These are phyloP conservation scores for Oreonectes daqikongensis DNA, from an alignment of 2,797 vertebrate species.

Conservation along the genomic window DNA sequence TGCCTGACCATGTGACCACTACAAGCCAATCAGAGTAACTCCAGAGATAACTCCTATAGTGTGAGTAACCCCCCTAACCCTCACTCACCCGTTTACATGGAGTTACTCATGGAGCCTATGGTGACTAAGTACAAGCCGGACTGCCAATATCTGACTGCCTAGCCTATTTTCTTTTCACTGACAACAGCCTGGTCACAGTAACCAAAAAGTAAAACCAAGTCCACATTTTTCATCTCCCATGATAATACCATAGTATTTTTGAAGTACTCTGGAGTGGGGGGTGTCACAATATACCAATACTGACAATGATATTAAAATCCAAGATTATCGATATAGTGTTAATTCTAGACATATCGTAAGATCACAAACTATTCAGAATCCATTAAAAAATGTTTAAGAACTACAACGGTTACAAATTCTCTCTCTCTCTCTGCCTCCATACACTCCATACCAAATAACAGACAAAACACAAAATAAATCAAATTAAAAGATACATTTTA, in stretches of 20 bases:
- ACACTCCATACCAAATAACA: too few relatives aligned
- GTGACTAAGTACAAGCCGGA: conserved; percentile 2
- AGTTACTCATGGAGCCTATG: conserved; percentile 7
- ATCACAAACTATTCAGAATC: too few relatives aligned
- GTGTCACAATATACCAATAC: too few relatives aligned
- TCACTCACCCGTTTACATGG: conserved; percentile 7
- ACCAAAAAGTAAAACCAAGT: neutral
- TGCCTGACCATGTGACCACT: conserved; percentile 77
- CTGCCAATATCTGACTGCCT: neutral
- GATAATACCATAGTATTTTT: neutral
- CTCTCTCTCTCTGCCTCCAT: too few relatives aligned
- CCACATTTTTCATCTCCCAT: neutral
- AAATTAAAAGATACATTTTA: too few relatives aligned
- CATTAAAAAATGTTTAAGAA: too few relatives aligned
- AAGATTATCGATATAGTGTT: too few relatives aligned
- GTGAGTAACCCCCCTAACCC: neutral
- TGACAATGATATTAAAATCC: too few relatives aligned
- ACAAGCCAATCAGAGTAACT: conserved; percentile 69
- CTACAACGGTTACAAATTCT: too few relatives aligned
- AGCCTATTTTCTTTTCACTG: neutral
- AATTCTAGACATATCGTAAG: too few relatives aligned
- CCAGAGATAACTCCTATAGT: conserved; percentile 31
- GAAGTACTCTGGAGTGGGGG: too few relatives aligned
- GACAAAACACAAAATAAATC: too few relatives aligned
- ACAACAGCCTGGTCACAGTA: neutral